A percentile compares a stretch with the other conserved stretches of the same genome.
phyloP scores from a whole-genome alignment of 2,113 vertebrate species.

The Accipiter cooperii region DNA sequence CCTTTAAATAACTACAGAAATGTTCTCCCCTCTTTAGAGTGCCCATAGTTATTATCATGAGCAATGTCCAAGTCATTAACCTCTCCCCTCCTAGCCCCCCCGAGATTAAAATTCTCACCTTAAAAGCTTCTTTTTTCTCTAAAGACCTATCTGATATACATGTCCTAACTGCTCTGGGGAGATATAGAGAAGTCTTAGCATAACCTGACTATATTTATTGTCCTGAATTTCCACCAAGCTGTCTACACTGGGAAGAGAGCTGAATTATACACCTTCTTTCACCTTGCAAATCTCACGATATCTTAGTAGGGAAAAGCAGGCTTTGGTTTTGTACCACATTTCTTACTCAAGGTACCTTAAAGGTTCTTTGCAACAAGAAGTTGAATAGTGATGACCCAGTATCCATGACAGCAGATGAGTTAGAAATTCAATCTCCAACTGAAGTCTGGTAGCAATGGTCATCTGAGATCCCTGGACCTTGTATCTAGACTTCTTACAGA shows the following conservation, averaged over 20 bases:
- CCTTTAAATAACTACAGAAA: not conserved
- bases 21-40: not conserved
- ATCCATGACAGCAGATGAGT: not conserved
- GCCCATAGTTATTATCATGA: not conserved
- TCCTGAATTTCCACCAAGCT: not conserved
- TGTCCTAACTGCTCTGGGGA: not conserved
- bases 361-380: not conserved
- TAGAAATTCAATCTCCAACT: not conserved
- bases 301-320: not conserved
- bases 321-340: not conserved
- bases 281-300: not conserved
- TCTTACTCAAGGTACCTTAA: not conserved
- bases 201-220: not conserved
- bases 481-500: not conserved
- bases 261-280: slow-evolving; percentile 1
- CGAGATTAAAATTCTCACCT: not conserved
- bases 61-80: not conserved
- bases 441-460: not conserved
- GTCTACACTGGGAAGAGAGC: not conserved
- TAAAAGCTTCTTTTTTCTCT: not conserved
- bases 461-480: not conserved
- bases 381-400: not conserved
- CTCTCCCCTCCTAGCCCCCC: accelerated
- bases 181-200: not conserved
- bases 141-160: not conserved